These are phyloP conservation scores for Astyanax mexicanus DNA, from an alignment of 2,797 vertebrate genomes.

Conservation along the genomic window DNA sequence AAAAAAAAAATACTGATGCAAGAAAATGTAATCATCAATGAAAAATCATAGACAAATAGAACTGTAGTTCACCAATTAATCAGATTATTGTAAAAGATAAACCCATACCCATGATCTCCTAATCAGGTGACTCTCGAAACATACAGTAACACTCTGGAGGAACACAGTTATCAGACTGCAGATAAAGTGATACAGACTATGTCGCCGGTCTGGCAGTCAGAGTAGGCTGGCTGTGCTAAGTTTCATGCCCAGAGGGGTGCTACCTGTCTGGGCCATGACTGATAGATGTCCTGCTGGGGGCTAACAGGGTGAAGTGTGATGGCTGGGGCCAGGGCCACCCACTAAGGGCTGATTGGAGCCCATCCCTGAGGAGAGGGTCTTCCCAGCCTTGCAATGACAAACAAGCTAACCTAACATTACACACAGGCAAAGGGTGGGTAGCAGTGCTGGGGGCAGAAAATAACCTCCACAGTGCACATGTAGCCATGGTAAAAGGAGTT, in stretches of 20 bases:
- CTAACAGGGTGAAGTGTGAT: constrained; percentile 67
- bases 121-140: neutral
- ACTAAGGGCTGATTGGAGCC: constrained; percentile 59
- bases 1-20: too few relatives aligned
- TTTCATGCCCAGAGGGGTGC: constrained; percentile 44
- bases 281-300: constrained; percentile 73
- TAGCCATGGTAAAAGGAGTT: too few relatives aligned
- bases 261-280: constrained; percentile 57
- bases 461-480: neutral
- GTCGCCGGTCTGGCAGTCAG: constrained; percentile 20
- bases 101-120: neutral
- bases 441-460: neutral
- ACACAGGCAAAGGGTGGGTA: neutral
- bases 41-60: neutral
- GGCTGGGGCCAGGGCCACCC: constrained; percentile 34
- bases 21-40: too few relatives aligned
- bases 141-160: neutral
- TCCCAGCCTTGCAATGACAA: constrained; percentile 50
- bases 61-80: neutral
- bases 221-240: constrained; percentile 40
- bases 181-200: neutral
- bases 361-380: constrained; percentile 18
- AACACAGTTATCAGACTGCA: neutral
- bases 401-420: constrained; percentile 14
- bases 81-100: neutral